Conservation (phyloP, 2,113 vertebrate species). For the Brachionichthys hirsutus region DNA sequence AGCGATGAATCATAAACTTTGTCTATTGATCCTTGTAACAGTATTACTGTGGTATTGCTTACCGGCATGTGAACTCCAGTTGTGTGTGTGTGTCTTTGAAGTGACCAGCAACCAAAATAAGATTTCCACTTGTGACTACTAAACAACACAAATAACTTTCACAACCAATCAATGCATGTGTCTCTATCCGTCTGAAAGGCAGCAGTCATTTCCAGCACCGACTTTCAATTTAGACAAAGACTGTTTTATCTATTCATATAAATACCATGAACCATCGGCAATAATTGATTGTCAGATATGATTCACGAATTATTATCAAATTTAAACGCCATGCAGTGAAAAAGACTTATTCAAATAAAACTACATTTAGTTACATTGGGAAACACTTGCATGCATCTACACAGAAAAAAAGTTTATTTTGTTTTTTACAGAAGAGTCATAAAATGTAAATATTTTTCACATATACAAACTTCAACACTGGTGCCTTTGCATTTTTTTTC, state of each 20-base stretch:
- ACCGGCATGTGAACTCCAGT: conserved; percentile 29
- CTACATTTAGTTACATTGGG: no score
- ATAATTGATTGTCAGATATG: no score
- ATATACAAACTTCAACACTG: no score
- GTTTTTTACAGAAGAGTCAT: no score
- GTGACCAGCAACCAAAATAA: not conserved
- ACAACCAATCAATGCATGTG: not conserved
- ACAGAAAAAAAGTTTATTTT: no score
- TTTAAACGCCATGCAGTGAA: no score
- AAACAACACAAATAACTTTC: conserved; percentile 4
- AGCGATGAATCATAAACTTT: not conserved
- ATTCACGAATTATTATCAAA: no score
- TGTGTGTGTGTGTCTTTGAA: conserved; percentile 4
- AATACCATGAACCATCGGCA: no score
- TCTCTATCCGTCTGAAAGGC: conserved; percentile 8
- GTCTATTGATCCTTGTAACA: conserved; percentile 7
- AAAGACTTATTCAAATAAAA: no score
- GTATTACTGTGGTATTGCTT: not conserved
- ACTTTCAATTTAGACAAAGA: not conserved
- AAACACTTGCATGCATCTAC: no score
- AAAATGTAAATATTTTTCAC: no score
- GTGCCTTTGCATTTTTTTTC: no score
- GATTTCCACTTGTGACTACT: not conserved
- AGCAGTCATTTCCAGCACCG: not conserved
- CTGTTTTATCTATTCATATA: not conserved